Conservation (phyloP, 1,140 invertebrate genomes). For the Drosophila neocordata region DNA sequence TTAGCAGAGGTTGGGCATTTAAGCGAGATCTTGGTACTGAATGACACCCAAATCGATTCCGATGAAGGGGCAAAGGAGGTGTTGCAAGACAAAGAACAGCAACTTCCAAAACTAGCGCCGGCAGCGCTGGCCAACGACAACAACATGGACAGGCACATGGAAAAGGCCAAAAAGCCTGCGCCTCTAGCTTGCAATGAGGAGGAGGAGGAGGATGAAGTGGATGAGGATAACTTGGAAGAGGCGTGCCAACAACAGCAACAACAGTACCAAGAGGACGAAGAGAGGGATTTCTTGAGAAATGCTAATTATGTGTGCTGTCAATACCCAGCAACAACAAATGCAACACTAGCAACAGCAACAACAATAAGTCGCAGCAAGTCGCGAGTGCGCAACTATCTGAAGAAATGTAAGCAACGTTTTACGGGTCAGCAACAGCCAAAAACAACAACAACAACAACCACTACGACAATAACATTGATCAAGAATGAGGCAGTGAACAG, state of each 20-base stretch:
- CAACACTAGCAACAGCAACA: constrained; percentile 27
- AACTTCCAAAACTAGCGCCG: constrained; percentile 37
- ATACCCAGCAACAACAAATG: constrained; percentile 47
- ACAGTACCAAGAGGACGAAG: constrained; percentile 15
- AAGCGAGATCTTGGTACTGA: constrained; percentile 76
- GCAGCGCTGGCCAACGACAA: constrained; percentile 56
- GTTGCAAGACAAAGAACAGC: neutral
- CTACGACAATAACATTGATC: constrained; percentile 59
- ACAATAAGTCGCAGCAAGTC: constrained; percentile 81
- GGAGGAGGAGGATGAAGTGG: constrained; percentile 49
- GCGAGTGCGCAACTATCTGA: constrained; percentile 84
- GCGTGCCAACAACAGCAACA: neutral
- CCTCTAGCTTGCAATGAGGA: constrained; percentile 74
- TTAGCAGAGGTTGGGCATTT: constrained; percentile 63
- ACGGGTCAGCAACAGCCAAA: constrained; percentile 58
- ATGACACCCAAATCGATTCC: constrained; percentile 79
- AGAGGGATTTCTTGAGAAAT: constrained; percentile 51
- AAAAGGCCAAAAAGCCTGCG: constrained; percentile 55
- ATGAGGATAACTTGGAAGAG: constrained; percentile 21
- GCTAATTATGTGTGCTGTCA: constrained; percentile 78
- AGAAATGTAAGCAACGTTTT: constrained; percentile 83
- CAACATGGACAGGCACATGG: constrained; percentile 52
- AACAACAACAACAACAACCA: constrained; percentile 41
- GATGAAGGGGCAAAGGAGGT: constrained; percentile 25
- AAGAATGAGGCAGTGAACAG: constrained; percentile 46